phyloP scores from a whole-genome alignment of 2,113 vertebrate species.

The Crotalus horridus region DNA sequence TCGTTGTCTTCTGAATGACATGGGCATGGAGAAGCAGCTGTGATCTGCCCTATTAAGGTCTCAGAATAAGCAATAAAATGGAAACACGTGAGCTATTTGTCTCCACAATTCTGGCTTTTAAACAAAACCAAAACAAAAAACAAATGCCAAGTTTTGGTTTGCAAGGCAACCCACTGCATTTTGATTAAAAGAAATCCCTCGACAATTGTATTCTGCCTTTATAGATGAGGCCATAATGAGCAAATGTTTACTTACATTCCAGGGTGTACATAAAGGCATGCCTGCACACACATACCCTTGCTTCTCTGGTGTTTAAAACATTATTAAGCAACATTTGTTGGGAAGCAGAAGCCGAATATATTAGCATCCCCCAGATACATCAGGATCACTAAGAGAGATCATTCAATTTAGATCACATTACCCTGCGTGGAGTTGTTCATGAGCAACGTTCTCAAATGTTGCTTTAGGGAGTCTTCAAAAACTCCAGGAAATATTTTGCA shows the following conservation, averaged over 20 bases:
- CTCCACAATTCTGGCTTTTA: not conserved
- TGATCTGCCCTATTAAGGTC: conserved; percentile 21
- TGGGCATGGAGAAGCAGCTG: conserved; percentile 23
- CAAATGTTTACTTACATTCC: not conserved
- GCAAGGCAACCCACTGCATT: not conserved
- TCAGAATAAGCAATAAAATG: conserved; percentile 35
- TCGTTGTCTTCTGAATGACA: not conserved
- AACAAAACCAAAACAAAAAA: not conserved
- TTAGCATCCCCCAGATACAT: not conserved
- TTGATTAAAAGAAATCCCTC: not conserved
- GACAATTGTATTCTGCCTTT: not conserved
- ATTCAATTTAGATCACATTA: not conserved
- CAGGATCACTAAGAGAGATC: not conserved
- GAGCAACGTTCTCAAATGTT: not conserved
- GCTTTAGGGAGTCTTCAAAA: not conserved
- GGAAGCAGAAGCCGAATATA: not conserved
- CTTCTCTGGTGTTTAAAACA: not conserved
- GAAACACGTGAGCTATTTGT: conserved; percentile 2
- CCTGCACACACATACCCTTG: not conserved
- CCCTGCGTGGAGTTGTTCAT: not conserved
- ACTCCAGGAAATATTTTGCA: not conserved
- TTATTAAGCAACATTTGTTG: conserved; percentile 6
- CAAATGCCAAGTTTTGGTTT: conserved; percentile 19
- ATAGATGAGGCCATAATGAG: conserved; percentile 10
- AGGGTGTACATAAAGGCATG: not conserved